These are phyloP conservation scores for Pemphigus obesinymphae DNA, from an alignment of 1,140 invertebrate species.

Conservation along the genomic window DNA sequence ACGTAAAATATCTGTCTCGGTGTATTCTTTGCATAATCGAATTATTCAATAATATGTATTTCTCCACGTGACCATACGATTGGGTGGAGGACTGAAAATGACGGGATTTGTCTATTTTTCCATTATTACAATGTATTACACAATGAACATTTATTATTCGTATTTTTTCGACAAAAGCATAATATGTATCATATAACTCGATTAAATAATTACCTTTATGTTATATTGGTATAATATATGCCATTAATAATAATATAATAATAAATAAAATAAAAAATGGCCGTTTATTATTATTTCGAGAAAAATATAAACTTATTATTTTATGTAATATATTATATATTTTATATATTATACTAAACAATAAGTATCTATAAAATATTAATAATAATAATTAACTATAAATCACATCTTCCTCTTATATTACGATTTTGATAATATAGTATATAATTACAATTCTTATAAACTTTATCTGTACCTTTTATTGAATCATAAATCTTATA, in stretches of 20 bases:
- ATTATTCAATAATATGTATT: constrained; percentile 15
- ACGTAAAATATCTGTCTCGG: constrained; percentile 17
- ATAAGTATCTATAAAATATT: too few species aligned
- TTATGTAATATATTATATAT: too few species aligned
- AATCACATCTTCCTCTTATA: too few species aligned
- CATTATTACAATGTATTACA: constrained; percentile 8
- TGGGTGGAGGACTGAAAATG: not conserved
- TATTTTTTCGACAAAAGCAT: not conserved
- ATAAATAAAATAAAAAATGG: too few species aligned
- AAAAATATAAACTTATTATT: too few species aligned
- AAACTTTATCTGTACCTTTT: too few species aligned
- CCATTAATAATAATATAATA: not conserved
- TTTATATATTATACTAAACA: too few species aligned
- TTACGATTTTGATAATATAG: too few species aligned
- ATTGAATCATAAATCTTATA: too few species aligned
- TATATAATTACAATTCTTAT: too few species aligned
- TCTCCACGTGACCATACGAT: not conserved
- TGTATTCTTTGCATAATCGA: not conserved
- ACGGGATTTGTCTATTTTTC: not conserved
- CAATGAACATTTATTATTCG: constrained; percentile 5
- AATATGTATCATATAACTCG: not conserved
- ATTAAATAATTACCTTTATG: not conserved
- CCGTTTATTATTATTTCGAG: too few species aligned
- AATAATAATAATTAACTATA: too few species aligned
- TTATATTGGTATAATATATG: not conserved